These are phyloP conservation scores for Sturmia bella DNA, from an alignment of 2,888 invertebrate genomes.

Conservation along the genomic window DNA sequence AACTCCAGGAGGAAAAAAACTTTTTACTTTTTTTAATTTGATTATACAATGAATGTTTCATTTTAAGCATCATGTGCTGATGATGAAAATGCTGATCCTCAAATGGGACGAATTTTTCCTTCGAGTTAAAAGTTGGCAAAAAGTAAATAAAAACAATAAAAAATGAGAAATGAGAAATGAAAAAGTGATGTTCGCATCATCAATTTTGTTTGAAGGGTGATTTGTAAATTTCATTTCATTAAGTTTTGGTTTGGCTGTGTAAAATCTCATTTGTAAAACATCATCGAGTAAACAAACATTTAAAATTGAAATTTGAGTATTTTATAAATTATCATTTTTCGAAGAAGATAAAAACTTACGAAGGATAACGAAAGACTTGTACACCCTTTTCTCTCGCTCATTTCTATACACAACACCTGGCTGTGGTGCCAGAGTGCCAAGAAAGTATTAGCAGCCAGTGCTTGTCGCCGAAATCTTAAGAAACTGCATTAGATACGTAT, in stretches of 20 bases:
- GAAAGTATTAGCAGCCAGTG: slow-evolving; percentile 31
- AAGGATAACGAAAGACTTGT: not conserved
- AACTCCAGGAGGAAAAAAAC: not conserved
- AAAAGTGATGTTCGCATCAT: slow-evolving; percentile 13
- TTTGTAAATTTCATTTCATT: slow-evolving; percentile 43
- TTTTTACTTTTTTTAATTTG: slow-evolving; percentile 10
- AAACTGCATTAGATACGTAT: slow-evolving; percentile 3
- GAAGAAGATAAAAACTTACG: slow-evolving; percentile 20
- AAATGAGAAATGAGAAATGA: too few species aligned
- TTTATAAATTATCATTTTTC: slow-evolving; percentile 10
- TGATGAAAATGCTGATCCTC: slow-evolving; percentile 27
- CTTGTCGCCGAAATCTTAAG: slow-evolving; percentile 3
- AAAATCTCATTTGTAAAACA: slow-evolving; percentile 34
- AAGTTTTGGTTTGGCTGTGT: slow-evolving; percentile 35
- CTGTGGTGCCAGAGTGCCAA: not conserved
- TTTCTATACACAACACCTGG: slow-evolving; percentile 50
- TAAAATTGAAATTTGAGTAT: slow-evolving; percentile 32
- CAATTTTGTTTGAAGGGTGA: slow-evolving; percentile 54
- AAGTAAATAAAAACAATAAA: not conserved
- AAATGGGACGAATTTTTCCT: slow-evolving; percentile 43
- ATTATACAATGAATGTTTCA: slow-evolving; percentile 28
- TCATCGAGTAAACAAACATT: not conserved
- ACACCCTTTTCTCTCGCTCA: not conserved
- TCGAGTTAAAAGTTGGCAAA: slow-evolving; percentile 30
- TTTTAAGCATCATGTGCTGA: not conserved